Conservation (phyloP, 2,113 vertebrate genomes). For the Rostratula benghalensis region DNA sequence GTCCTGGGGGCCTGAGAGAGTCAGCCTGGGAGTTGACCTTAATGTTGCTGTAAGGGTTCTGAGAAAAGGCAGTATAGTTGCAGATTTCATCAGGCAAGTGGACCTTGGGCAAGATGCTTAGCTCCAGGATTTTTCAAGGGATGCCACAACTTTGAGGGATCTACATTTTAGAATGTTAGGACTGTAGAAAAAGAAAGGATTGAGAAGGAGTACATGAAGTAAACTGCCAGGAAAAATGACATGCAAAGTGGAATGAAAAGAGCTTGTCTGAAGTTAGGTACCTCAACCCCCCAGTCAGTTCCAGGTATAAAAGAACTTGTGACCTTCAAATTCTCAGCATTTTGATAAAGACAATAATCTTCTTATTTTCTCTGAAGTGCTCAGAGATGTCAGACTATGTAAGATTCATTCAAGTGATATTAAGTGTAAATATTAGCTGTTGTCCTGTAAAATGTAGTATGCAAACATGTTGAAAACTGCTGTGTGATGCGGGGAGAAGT, state of each 20-base stretch:
- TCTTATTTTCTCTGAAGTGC: not conserved
- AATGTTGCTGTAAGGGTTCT: not conserved
- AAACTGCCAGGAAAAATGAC: not conserved
- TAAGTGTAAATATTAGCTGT: not conserved
- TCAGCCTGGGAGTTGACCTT: not conserved
- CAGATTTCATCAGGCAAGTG: not conserved
- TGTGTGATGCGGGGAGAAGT: not conserved
- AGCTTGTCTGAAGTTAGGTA: not conserved
- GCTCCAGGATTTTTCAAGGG: not conserved
- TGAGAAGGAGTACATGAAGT: not conserved
- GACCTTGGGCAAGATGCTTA: not conserved
- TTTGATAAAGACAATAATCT: not conserved
- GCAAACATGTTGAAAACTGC: not conserved
- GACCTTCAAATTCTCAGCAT: not conserved
- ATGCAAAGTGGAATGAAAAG: not conserved
- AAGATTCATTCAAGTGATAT: not conserved
- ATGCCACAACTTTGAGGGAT: not conserved
- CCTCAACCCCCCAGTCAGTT: not conserved
- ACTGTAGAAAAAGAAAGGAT: not conserved
- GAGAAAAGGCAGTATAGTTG: not conserved
- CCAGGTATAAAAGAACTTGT: not conserved
- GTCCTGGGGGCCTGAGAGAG: not conserved
- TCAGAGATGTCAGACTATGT: not conserved
- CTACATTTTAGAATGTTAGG: not conserved
- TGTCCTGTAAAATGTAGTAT: not conserved